These are phyloP conservation scores for Haliclystus octoradiatus DNA, from an alignment of 30 jellyfish, hydroid and myxozoan genomes.

Conservation along the genomic window DNA sequence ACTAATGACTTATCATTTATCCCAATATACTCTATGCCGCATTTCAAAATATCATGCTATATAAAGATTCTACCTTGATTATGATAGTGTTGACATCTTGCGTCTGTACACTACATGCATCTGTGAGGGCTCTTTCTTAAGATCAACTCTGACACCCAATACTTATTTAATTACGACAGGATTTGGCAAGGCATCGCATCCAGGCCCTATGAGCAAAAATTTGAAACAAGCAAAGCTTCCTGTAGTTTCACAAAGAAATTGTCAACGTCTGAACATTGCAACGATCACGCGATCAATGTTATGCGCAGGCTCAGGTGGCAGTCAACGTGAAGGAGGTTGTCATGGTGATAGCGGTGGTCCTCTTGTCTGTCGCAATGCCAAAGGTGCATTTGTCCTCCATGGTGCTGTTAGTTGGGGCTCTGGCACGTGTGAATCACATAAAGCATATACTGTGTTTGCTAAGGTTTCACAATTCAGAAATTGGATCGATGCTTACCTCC, in stretches of 20 bases:
- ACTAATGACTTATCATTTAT: too few relatives aligned
- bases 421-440: constrained; percentile 36
- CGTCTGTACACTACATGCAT: too few relatives aligned
- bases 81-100: too few relatives aligned
- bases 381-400: constrained; percentile 50
- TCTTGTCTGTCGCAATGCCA: constrained; percentile 41
- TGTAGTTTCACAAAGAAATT: constrained; percentile 27
- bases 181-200: constrained; percentile 47
- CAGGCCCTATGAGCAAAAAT: constrained; percentile 28
- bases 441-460: constrained; percentile 57
- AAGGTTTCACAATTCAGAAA: constrained; percentile 46
- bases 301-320: constrained; percentile 68
- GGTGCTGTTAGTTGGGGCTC: constrained; percentile 90
- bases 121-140: too few relatives aligned
- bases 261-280: constrained; percentile 19
- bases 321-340: constrained; percentile 44
- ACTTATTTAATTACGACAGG: constrained; percentile 10
- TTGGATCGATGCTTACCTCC: too few relatives aligned
- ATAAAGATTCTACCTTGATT: too few relatives aligned
- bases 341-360: constrained; percentile 88
- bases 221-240: constrained; percentile 43
- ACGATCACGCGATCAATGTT: constrained; percentile 50
- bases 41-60: too few relatives aligned
- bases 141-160: too few relatives aligned
- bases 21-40: too few relatives aligned